Percentiles rank a stretch among this genome's conserved stretches.
phyloP scores from a whole-genome alignment of 2,113 vertebrate species.

The Centropus bengalensis region DNA sequence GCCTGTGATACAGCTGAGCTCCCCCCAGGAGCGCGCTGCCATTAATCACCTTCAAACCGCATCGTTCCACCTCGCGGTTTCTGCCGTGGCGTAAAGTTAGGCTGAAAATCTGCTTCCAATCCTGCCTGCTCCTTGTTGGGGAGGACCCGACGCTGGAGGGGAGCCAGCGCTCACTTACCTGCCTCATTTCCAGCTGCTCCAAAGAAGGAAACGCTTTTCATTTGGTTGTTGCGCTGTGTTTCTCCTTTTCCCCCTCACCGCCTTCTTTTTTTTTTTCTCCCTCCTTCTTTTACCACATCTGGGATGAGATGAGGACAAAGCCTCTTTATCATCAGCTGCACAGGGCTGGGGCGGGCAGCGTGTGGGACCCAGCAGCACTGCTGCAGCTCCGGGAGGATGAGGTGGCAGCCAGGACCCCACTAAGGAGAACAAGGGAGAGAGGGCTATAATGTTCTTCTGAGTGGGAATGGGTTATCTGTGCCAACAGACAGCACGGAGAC shows the following conservation, averaged over 20 bases:
- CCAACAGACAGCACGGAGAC: neutral
- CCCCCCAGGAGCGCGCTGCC: constrained; percentile 5
- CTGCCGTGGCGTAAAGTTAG: neutral
- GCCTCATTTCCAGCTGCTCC: constrained; percentile 3
- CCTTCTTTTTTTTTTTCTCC: neutral
- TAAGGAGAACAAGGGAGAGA: neutral
- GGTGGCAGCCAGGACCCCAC: neutral
- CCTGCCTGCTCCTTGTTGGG: neutral
- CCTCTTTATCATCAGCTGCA: neutral
- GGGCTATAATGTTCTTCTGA: neutral
- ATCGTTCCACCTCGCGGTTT: constrained; percentile 8
- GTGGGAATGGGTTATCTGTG: neutral
- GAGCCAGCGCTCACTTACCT: neutral
- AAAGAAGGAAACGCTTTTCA: neutral
- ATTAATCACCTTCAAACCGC: constrained; percentile 58
- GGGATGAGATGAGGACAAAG: neutral
- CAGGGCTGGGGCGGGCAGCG: neutral
- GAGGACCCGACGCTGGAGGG: neutral
- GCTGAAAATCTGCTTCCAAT: constrained; percentile 5
- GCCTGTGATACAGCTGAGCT: constrained; percentile 21
- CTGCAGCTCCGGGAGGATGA: neutral
- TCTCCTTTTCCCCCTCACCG: neutral
- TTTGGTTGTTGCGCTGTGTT: neutral
- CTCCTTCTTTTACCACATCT: neutral
- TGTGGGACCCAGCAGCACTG: neutral